phyloP scores from a whole-genome alignment of 2,888 invertebrate species.

The Parnassius apollo region DNA sequence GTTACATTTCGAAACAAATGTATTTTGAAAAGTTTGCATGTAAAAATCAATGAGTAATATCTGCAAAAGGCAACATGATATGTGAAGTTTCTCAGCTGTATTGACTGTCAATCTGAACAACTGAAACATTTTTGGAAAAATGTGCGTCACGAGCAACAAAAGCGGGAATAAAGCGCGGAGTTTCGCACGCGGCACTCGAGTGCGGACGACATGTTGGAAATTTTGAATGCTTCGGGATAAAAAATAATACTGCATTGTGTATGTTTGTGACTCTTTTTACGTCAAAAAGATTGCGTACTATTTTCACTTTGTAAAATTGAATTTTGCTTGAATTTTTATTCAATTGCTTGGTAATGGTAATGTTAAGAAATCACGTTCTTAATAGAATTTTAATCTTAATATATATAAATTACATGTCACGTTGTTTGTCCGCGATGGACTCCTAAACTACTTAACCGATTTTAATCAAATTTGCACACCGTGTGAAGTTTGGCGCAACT shows the following conservation, averaged over 20 bases:
- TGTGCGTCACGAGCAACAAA: conserved; percentile 49
- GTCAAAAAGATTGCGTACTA: conserved; percentile 10
- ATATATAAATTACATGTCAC: too few species aligned
- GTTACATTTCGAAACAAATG: neutral
- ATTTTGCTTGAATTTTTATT: neutral
- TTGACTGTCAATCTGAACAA: conserved; percentile 41
- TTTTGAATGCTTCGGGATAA: conserved; percentile 41
- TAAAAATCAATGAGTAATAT: conserved; percentile 8
- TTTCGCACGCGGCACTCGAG: conserved; percentile 35
- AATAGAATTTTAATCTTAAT: too few species aligned
- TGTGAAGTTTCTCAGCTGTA: conserved; percentile 32
- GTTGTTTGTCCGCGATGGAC: too few species aligned
- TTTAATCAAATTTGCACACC: too few species aligned
- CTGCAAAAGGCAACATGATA: conserved; percentile 13
- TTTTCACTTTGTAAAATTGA: conserved; percentile 5
- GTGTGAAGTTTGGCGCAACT: too few species aligned
- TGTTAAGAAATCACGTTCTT: too few species aligned
- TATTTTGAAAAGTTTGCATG: conserved; percentile 1
- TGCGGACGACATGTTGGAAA: conserved; percentile 39
- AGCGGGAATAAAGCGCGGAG: conserved; percentile 50
- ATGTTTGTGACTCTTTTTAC: conserved; percentile 21
- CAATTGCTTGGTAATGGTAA: neutral
- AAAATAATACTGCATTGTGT: conserved; percentile 24
- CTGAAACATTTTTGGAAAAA: conserved; percentile 59
- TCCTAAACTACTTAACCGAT: too few species aligned